Conservation (phyloP, 2,888 invertebrate species). For the Acronicta leporina region DNA sequence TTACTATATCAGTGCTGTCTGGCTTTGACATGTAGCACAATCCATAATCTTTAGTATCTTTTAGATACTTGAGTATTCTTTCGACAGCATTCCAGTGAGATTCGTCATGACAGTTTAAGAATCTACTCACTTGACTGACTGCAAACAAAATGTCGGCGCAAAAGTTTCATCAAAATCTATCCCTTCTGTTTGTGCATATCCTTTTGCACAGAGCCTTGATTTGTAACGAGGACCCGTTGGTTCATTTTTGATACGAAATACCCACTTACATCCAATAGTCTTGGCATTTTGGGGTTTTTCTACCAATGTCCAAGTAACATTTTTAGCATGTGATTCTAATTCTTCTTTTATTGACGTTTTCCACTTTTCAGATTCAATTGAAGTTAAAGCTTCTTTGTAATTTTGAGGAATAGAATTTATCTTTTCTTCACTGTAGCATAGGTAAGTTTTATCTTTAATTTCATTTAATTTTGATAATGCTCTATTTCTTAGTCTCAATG, state of each 20-base stretch:
- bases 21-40: too few relatives aligned
- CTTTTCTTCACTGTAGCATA: background rate
- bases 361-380: background rate
- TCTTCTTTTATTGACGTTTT: slow-evolving; percentile 1
- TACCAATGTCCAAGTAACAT: slow-evolving; percentile 13
- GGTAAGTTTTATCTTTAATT: background rate
- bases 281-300: slow-evolving; percentile 1
- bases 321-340: slow-evolving; percentile 1
- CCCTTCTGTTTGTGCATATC: slow-evolving; percentile 10
- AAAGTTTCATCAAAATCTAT: slow-evolving; percentile 16
- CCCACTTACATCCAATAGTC: slow-evolving; percentile 1
- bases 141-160: background rate
- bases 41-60: too few relatives aligned
- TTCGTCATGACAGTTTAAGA: too few relatives aligned
- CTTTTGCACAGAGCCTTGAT: slow-evolving; percentile 6
- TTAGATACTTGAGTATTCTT: too few relatives aligned
- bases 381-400: background rate
- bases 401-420: background rate
- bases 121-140: too few relatives aligned
- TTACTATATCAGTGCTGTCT: too few relatives aligned
- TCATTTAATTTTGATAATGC: too few relatives aligned
- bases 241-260: slow-evolving; percentile 3
- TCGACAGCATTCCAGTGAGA: too few relatives aligned
- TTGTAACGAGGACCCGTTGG: slow-evolving; percentile 3
- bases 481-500: slow-evolving; percentile 1